A percentile compares a stretch with the other conserved stretches of the same genome.
These are phyloP conservation scores for Scaptodrosophila latifasciaeformis DNA, from an alignment of 2,888 invertebrate species.

Conservation along the genomic window DNA sequence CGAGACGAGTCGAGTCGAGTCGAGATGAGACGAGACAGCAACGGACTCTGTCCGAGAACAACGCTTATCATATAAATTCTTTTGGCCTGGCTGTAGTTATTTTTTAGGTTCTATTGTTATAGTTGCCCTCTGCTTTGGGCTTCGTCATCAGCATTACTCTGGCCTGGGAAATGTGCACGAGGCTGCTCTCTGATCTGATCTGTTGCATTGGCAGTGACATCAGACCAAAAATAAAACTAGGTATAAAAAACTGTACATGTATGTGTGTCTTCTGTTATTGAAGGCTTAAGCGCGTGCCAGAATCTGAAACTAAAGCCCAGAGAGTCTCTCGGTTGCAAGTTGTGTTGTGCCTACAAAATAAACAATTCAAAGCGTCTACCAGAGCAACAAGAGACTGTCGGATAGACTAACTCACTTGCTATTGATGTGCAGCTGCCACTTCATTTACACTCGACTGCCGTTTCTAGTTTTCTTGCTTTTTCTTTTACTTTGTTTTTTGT, in stretches of 20 bases:
- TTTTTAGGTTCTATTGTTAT: conserved; percentile 19
- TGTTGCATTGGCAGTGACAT: conserved; percentile 36
- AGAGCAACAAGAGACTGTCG: conserved; percentile 29
- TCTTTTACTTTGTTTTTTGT: too few relatives aligned
- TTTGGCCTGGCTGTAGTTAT: conserved; percentile 41
- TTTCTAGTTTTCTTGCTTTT: neutral
- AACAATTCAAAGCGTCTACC: conserved; percentile 30
- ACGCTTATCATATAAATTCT: conserved; percentile 64
- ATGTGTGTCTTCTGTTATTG: conserved; percentile 48
- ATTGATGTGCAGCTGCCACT: conserved; percentile 1
- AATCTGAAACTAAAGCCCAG: conserved; percentile 32
- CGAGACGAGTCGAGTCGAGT: too few relatives aligned
- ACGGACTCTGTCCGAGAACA: conserved; percentile 42
- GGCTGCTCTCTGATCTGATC: conserved; percentile 44
- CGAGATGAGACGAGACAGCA: conserved; percentile 3
- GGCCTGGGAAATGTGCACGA: neutral
- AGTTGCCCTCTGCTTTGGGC: neutral
- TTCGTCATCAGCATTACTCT: neutral
- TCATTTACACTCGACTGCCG: conserved; percentile 7
- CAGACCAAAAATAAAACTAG: conserved; percentile 34
- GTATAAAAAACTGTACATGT: conserved; percentile 56
- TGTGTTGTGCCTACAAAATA: conserved; percentile 24
- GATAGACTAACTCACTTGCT: neutral
- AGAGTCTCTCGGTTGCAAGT: conserved; percentile 19
- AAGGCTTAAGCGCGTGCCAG: conserved; percentile 56